These are phyloP conservation scores for Tichodroma muraria DNA, from an alignment of 2,113 vertebrate species.

Conservation along the genomic window DNA sequence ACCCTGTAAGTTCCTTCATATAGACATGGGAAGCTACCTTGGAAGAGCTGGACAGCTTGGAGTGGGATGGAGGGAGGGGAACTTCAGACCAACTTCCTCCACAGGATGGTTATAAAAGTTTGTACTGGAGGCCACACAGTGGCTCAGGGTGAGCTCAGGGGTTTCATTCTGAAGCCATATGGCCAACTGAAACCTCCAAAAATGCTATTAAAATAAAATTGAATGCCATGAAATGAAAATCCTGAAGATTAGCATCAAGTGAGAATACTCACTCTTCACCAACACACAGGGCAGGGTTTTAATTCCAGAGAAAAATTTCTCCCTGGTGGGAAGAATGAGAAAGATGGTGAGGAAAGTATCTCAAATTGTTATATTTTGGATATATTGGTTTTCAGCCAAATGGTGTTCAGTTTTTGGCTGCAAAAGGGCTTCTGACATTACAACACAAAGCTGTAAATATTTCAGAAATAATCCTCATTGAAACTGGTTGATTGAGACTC, in stretches of 20 bases:
- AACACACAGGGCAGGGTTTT: fast-evolving
- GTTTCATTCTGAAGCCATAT: not conserved
- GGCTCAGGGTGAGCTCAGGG: not conserved
- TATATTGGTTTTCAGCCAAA: not conserved
- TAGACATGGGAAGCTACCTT: not conserved
- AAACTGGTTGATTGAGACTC: not conserved
- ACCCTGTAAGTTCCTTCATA: fast-evolving
- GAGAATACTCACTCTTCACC: not conserved
- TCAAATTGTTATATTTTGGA: not conserved
- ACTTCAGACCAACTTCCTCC: not conserved
- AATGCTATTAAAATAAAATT: not conserved
- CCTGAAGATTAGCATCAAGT: too few species aligned
- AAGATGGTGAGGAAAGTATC: not conserved
- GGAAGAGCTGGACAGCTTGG: not conserved
- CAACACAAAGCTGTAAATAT: fast-evolving
- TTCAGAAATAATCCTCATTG: not conserved
- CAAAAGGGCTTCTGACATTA: not conserved
- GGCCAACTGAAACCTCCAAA: not conserved
- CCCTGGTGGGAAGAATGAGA: not conserved
- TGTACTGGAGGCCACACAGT: fast-evolving
- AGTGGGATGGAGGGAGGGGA: not conserved
- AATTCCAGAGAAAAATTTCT: not conserved
- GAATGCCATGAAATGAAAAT: not conserved
- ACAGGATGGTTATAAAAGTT: fast-evolving
- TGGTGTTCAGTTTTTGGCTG: not conserved